phyloP scores from a whole-genome alignment of 2,888 invertebrate species.

The Melanostoma scalare region DNA sequence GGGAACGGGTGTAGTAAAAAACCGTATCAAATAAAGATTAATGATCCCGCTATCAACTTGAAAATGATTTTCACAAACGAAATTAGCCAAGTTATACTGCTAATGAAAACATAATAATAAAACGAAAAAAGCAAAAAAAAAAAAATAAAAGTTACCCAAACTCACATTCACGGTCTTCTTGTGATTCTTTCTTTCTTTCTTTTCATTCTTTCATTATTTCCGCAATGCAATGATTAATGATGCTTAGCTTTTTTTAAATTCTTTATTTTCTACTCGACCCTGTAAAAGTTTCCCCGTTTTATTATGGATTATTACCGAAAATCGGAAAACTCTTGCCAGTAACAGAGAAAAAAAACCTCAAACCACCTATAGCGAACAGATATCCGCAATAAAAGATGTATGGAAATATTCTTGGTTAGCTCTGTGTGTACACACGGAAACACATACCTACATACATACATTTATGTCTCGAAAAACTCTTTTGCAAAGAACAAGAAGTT shows the following conservation, averaged over 20 bases:
- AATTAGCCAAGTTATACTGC: conserved; percentile 60
- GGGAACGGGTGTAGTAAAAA: conserved; percentile 18
- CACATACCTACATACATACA: too few species aligned
- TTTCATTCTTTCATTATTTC: conserved; percentile 9
- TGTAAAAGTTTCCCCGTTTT: conserved; percentile 12
- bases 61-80: conserved; percentile 56
- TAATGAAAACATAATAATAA: conserved; percentile 40
- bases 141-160: neutral
- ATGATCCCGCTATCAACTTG: conserved; percentile 48
- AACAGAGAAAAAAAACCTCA: conserved; percentile 7
- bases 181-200: conserved; percentile 22
- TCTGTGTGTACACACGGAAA: too few species aligned
- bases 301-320: conserved; percentile 23
- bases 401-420: conserved; percentile 5
- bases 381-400: neutral
- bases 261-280: conserved; percentile 16
- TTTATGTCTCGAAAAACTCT: too few species aligned
- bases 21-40: conserved; percentile 61
- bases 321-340: conserved; percentile 4
- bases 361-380: neutral
- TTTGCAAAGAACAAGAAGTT: too few species aligned
- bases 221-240: conserved; percentile 57
- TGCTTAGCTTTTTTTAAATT: conserved; percentile 41
- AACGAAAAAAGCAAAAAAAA: conserved; percentile 5
- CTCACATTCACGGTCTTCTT: conserved; percentile 18